Percentiles rank a stretch among this genome's conserved stretches.
These are phyloP conservation scores for Halictus ligatus DNA, from an alignment of 2,888 invertebrate species.

Conservation along the genomic window DNA sequence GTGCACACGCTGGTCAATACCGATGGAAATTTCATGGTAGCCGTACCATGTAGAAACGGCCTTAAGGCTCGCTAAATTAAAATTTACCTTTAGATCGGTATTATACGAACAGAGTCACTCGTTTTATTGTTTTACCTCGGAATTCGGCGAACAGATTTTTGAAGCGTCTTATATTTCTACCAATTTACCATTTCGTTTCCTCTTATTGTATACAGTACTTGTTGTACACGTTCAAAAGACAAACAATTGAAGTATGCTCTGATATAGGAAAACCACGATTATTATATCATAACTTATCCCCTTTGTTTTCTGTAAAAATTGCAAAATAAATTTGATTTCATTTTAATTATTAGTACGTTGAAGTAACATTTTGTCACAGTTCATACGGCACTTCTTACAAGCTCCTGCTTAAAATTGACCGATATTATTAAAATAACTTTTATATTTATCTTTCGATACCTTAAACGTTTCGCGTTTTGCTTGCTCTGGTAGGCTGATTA, in stretches of 20 bases:
- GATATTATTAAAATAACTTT: not conserved
- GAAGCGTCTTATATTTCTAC: no score
- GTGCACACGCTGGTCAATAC: constrained; percentile 6
- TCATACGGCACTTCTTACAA: not conserved
- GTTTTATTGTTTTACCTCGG: not conserved
- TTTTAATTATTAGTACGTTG: not conserved
- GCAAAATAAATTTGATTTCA: no score
- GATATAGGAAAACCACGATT: no score
- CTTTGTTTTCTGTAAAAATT: no score
- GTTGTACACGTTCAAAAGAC: no score
- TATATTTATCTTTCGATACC: not conserved
- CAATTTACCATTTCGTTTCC: no score
- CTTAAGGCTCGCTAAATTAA: not conserved
- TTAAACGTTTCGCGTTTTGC: no score
- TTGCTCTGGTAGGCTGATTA: no score
- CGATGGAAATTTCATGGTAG: constrained; percentile 4
- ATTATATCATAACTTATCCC: no score
- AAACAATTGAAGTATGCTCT: no score
- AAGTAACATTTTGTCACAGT: not conserved
- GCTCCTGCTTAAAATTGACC: not conserved
- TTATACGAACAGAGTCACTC: not conserved
- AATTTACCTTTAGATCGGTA: not conserved
- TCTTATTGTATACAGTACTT: no score
- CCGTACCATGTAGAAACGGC: not conserved
- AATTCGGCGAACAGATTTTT: no score